A percentile compares a stretch with the other conserved stretches of the same genome.
Evolutionary conservation across 1,140 invertebrate genomes (phyloP).

Genomic region (Drosophila insularis): DNA sequence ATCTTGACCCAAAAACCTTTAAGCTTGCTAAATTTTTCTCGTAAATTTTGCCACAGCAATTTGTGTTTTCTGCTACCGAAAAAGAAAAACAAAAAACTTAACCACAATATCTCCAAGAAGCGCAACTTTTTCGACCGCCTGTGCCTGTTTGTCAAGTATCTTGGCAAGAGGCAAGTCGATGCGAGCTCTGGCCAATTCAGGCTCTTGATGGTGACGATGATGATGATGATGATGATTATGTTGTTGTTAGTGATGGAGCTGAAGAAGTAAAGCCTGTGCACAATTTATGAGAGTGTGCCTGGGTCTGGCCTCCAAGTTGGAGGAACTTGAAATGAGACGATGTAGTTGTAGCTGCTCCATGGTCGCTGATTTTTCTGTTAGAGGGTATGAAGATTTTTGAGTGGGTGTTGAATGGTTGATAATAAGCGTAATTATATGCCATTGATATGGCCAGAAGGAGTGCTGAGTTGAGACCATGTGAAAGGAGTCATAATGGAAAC

Average conservation of each 20-base stretch:
- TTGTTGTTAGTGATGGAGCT: neutral
- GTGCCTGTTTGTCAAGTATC: slow-evolving; percentile 33
- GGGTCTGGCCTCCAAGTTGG: slow-evolving; percentile 23
- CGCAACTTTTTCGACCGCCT: slow-evolving; percentile 11
- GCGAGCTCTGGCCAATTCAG: slow-evolving; percentile 13
- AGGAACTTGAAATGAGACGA: slow-evolving; percentile 23
- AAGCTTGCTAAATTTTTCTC: slow-evolving; percentile 37
- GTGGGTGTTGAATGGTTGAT: slow-evolving; percentile 75
- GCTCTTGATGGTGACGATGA: neutral
- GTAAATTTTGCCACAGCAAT: slow-evolving; percentile 63
- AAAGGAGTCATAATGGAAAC: neutral
- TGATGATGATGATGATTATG: neutral
- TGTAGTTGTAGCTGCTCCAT: slow-evolving; percentile 7
- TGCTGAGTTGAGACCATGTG: slow-evolving; percentile 12
- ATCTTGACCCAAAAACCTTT: slow-evolving; percentile 63
- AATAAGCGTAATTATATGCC: slow-evolving; percentile 73
- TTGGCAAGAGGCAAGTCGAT: neutral
- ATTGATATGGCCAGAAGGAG: slow-evolving; percentile 60
- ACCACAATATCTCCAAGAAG: slow-evolving; percentile 31
- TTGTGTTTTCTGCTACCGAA: slow-evolving; percentile 38
- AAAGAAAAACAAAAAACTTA: neutral
- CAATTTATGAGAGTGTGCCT: slow-evolving; percentile 53
- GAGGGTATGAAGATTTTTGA: slow-evolving; percentile 34
- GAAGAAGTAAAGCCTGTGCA: slow-evolving; percentile 19
- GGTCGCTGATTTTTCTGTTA: slow-evolving; percentile 21